Evolutionary conservation across 2,113 vertebrate species (phyloP), one percentile per base, ranked within the genome.

Genomic region (Menidia beryllina): DNA sequence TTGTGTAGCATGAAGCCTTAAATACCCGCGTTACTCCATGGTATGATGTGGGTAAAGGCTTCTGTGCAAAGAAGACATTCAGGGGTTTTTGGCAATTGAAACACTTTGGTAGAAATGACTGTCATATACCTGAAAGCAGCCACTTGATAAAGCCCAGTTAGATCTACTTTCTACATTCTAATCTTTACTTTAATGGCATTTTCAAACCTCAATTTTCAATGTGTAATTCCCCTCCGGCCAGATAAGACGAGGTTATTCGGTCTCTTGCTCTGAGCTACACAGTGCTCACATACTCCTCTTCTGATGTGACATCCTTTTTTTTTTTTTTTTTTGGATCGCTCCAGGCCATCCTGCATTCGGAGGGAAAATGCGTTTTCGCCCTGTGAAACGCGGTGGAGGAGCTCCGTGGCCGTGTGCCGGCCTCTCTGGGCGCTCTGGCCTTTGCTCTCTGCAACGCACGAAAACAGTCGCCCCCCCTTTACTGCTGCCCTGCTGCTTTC

Each of bases 401-500:
- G 48, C 49, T 45, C n/a, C 69, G 8, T 56, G 55, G 72, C 51
- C 39, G 41, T 65, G 72, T 41, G 59, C 55, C 57, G 36, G 63
- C 56, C 21, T 17, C 27, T 54, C 50, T 69, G 47, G 53, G 19
- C 63, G 53, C 56, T 24, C 14, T 17, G 15, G 17, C n/a, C 21
- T 51, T 59, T 54, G 21, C 72, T 72, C 25, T 51, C 21, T 30
- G 62, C 65, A 19, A 19, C 47, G 66, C 81, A 74, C 72, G 57
- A 68, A 27, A 59, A 13, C 52, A 45, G 39, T 17, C 49, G 57
- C 63, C 10, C 69, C 56, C 75, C 54, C 27, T 71, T 70, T 65
- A 71, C 89, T 80, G 90, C 70, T 67, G 50, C 70, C 82, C 73
- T 91, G 91, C 19, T 92, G 81, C 84, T 93, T 90, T 20, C 91